Evolutionary conservation across 2,888 invertebrate species (phyloP), one percentile per base, ranked within the genome.

Genomic region (Epinotia demarniana): DNA sequence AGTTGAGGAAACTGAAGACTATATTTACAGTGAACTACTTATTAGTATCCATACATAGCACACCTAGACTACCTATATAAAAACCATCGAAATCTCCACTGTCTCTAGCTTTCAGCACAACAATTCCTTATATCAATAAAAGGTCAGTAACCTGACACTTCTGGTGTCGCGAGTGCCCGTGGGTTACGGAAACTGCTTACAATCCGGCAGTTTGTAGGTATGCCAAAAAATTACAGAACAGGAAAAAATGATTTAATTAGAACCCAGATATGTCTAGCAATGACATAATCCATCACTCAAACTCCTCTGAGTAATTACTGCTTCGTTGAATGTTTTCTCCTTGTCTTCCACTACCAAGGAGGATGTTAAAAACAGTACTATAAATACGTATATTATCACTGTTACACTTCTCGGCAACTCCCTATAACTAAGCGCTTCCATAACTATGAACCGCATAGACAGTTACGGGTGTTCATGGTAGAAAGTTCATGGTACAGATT

Each of bases 401-500:
- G 27, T 49, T 27, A n/a, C 33, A 33, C 33, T 67, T 49, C 19
- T 57, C 18, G 12, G 8, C 39, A 67, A 39, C 39, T 39, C 13
- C 27, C 18, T 23, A 23, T 68, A 58, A 60, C 46, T 69, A 46
- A 27, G 23, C 58, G 18, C 46, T 58, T 58, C 69, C 58, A 69
- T 69, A 46, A 69, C 69, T 60, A 39, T 33, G 61, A 61, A 61
- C 43, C 68, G 49, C 39, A 57, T 46, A n/a, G 60, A 19, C 46
- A 60, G 58, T 69, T 69, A 69, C 60, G 58, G 60, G 69, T 69
- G 46, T 69, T 43, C 58, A 57, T 43, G 39, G 18, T 33, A 69
- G 69, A 69, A 69, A 69, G 69, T 69, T 69, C 69, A 69, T 43
- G 46, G 69, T 69, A 69, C 60, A 69, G 58, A 69, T 69, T 69